These are phyloP conservation scores for Sylvilagus bachmani DNA, from an alignment of 2,113 vertebrate species.

Conservation along the genomic window DNA sequence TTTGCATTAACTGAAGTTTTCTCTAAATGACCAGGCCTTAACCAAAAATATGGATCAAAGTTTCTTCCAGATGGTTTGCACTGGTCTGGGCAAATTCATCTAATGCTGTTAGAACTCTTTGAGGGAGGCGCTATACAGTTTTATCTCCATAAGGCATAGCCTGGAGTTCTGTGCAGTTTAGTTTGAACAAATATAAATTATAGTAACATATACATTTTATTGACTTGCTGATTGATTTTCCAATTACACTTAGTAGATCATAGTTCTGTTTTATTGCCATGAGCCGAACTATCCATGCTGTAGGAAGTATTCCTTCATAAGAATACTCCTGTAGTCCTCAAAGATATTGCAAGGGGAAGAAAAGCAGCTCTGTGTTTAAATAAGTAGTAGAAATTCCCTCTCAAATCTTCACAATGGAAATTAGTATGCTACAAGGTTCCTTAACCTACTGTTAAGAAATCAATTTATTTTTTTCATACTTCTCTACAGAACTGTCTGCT, in stretches of 20 bases:
- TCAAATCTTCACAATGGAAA: neutral
- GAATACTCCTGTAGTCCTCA: neutral
- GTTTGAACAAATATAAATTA: constrained; percentile 5
- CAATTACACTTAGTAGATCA: neutral
- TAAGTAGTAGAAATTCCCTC: neutral
- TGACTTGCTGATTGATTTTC: neutral
- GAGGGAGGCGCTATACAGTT: neutral
- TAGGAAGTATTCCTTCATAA: neutral
- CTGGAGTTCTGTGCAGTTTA: neutral
- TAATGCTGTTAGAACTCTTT: neutral
- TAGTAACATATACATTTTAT: neutral
- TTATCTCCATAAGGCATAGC: neutral
- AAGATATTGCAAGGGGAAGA: neutral
- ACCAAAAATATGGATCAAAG: neutral
- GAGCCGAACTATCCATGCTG: neutral
- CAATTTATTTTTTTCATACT: constrained; percentile 10
- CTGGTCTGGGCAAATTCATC: neutral
- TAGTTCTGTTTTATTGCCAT: neutral
- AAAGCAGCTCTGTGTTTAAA: neutral
- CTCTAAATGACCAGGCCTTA: neutral
- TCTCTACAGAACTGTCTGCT: neutral
- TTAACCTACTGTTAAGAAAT: neutral
- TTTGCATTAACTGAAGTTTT: neutral
- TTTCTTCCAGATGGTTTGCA: neutral
- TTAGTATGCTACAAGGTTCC: neutral